Evolutionary conservation across 2,797 vertebrate genomes (phyloP).

Genomic region (Borostomias antarcticus): DNA sequence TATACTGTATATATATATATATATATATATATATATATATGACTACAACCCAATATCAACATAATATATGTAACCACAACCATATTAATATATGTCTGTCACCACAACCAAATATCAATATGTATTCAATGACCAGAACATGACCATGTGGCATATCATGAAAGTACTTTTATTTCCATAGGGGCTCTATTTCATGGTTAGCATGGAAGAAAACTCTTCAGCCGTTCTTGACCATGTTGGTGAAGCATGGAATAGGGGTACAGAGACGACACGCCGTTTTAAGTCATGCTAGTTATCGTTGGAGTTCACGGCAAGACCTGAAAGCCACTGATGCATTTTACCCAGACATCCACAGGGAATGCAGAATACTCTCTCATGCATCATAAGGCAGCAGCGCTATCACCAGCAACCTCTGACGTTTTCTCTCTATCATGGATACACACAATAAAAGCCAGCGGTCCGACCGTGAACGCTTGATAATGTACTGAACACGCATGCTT

Average conservation of each 20-base stretch:
- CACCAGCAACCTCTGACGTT: background rate
- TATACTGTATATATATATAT: too few relatives aligned
- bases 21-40: too few relatives aligned
- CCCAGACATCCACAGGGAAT: background rate
- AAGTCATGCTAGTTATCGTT: background rate
- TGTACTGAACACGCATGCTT: background rate
- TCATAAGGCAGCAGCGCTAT: background rate
- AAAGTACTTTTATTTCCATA: background rate
- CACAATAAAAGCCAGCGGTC: conserved; percentile 3
- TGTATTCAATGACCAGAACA: background rate
- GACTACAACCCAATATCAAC: too few relatives aligned
- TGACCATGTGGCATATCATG: background rate
- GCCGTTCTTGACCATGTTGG: background rate
- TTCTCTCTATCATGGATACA: background rate
- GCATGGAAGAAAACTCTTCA: background rate
- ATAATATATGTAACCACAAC: too few relatives aligned
- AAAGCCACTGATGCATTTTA: background rate
- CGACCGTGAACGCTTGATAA: conserved; percentile 1
- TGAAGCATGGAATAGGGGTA: background rate
- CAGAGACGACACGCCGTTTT: background rate
- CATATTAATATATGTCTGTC: too few relatives aligned
- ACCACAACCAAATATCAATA: background rate
- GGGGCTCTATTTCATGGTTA: background rate
- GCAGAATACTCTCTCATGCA: background rate
- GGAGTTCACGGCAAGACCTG: background rate